A percentile compares a stretch with the other conserved stretches of the same genome.
phyloP scores from a whole-genome alignment of 2,888 invertebrate genomes.

The Drosophila subsilvestris region DNA sequence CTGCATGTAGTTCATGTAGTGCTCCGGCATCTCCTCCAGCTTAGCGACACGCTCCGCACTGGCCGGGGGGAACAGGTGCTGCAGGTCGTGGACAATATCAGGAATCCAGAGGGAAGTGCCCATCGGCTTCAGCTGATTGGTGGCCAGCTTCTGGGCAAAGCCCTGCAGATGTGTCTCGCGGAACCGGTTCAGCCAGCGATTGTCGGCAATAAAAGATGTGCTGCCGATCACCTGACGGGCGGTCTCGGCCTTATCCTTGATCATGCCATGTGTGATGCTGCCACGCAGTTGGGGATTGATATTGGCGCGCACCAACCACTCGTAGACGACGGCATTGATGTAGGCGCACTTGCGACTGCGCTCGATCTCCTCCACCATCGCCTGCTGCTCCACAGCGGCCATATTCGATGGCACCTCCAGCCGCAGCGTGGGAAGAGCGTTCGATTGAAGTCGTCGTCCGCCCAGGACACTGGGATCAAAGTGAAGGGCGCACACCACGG shows the following conservation, averaged over 20 bases:
- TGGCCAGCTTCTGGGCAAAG: conserved; percentile 79
- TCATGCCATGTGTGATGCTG: conserved; percentile 82
- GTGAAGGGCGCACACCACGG: conserved; percentile 82
- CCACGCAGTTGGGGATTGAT: conserved; percentile 81
- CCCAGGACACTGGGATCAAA: conserved; percentile 81
- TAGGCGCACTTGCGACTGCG: conserved; percentile 81
- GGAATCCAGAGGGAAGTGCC: conserved; percentile 81
- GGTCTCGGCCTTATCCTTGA: conserved; percentile 81
- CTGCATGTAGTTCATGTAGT: conserved; percentile 81
- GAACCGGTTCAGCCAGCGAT: conserved; percentile 82
- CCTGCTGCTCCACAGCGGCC: conserved; percentile 79
- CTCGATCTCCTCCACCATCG: conserved; percentile 81
- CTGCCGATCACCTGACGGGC: conserved; percentile 80
- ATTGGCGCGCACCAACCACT: conserved; percentile 82
- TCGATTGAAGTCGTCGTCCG: conserved; percentile 78
- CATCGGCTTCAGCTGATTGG: conserved; percentile 78
- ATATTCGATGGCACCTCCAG: conserved; percentile 80
- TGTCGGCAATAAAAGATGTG: conserved; percentile 78
- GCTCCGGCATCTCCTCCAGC: conserved; percentile 81
- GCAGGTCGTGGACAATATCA: conserved; percentile 81
- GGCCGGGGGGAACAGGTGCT: conserved; percentile 79
- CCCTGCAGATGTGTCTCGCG: conserved; percentile 80
- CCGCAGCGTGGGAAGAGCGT: conserved; percentile 78
- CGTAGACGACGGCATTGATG: conserved; percentile 82
- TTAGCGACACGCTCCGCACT: conserved; percentile 79